Evolutionary conservation across 2,888 invertebrate species (phyloP).

Genomic region (Microdon myrmicae): DNA sequence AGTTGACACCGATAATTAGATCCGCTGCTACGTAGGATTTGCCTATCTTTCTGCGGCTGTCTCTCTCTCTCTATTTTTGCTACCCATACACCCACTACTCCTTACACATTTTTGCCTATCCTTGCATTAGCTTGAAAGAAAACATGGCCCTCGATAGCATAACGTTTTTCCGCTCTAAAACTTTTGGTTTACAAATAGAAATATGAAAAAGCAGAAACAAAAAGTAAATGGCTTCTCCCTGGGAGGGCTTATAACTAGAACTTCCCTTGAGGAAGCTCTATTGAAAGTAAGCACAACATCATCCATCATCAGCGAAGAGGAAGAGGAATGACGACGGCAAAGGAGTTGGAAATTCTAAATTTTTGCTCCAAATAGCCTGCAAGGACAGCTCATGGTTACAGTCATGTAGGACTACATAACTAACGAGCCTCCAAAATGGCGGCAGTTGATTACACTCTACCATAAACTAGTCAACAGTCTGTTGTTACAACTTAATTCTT

Average conservation of each 20-base stretch:
- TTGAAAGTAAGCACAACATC: slow-evolving; percentile 11
- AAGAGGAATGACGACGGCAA: neutral
- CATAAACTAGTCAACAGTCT: no score
- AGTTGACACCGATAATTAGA: slow-evolving; percentile 48
- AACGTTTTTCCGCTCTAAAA: slow-evolving; percentile 50
- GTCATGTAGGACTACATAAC: no score
- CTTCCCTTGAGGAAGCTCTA: slow-evolving; percentile 27
- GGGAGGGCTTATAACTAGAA: slow-evolving; percentile 17
- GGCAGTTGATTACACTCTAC: no score
- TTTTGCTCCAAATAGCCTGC: slow-evolving; percentile 46
- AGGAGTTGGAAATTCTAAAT: slow-evolving; percentile 34
- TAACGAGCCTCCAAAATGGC: no score
- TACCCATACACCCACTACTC: no score
- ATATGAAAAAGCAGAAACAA: slow-evolving; percentile 3
- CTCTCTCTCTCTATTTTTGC: neutral
- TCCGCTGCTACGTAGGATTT: slow-evolving; percentile 36
- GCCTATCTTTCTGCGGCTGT: slow-evolving; percentile 6
- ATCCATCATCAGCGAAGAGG: neutral
- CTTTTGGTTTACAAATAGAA: slow-evolving; percentile 14
- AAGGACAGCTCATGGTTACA: slow-evolving; percentile 38
- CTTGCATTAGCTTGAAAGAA: no score
- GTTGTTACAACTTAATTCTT: no score
- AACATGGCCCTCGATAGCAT: slow-evolving; percentile 36
- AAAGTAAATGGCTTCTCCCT: slow-evolving; percentile 9
- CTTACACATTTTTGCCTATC: no score